These are phyloP conservation scores for Australoheros facetus DNA, from an alignment of 2,797 vertebrate genomes.

Conservation along the genomic window DNA sequence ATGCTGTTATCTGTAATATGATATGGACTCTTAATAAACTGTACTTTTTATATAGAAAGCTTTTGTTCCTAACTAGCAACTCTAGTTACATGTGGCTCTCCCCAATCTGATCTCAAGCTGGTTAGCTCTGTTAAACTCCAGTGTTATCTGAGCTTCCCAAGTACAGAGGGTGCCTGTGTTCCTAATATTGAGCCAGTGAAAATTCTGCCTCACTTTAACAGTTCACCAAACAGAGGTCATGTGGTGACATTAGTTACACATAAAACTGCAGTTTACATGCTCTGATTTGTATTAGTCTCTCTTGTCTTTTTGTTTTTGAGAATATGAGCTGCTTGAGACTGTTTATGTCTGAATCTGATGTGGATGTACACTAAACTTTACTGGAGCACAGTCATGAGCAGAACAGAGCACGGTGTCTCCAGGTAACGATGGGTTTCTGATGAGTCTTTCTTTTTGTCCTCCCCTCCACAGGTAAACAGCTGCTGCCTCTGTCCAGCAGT, in stretches of 20 bases:
- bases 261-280: no score
- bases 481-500: slow-evolving; percentile 92
- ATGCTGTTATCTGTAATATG: background rate
- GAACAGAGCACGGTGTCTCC: no score
- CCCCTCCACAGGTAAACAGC: slow-evolving; percentile 87
- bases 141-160: background rate
- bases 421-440: background rate
- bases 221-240: background rate
- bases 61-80: background rate
- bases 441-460: background rate
- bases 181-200: background rate
- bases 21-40: background rate
- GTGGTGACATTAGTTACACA: background rate
- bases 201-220: background rate
- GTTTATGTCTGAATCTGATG: no score
- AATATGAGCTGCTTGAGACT: no score
- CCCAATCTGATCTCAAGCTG: background rate
- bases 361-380: no score
- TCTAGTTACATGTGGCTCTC: background rate
- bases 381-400: no score
- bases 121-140: background rate
- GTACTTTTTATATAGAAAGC: background rate
- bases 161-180: no score
- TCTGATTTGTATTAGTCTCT: no score
- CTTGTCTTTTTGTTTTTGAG: no score